Conservation (phyloP, 1,140 invertebrate species). For the Conopomorpha cramerella region DNA sequence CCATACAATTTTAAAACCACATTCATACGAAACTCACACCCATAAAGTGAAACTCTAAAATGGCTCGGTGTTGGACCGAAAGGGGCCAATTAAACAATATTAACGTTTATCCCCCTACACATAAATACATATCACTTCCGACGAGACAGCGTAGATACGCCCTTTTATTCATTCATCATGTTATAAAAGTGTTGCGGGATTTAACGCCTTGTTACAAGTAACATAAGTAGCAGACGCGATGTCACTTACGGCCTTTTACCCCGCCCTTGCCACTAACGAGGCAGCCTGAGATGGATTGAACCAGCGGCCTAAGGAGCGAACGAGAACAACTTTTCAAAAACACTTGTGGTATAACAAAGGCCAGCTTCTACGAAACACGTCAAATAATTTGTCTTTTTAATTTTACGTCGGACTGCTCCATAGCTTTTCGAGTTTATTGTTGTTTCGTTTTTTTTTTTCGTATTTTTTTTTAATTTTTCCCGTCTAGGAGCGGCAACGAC, state of each 20-base stretch:
- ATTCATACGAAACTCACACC: too few relatives aligned
- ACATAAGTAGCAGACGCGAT: conserved; percentile 48
- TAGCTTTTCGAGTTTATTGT: conserved; percentile 50
- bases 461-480: too few relatives aligned
- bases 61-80: too few relatives aligned
- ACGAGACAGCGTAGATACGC: conserved; percentile 29
- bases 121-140: conserved; percentile 47
- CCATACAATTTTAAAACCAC: too few relatives aligned
- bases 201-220: too few relatives aligned
- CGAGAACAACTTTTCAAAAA: conserved; percentile 55
- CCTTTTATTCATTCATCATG: conserved; percentile 47
- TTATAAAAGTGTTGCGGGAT: too few relatives aligned
- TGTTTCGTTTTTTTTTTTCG: too few relatives aligned
- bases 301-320: conserved; percentile 23
- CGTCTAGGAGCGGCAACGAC: too few relatives aligned
- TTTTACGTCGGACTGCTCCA: conserved; percentile 54
- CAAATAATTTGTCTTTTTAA: conserved; percentile 61
- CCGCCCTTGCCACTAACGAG: conserved; percentile 46
- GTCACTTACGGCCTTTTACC: conserved; percentile 48
- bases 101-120: conserved; percentile 40
- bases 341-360: conserved; percentile 60
- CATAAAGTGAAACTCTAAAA: too few relatives aligned
- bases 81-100: conserved; percentile 48
- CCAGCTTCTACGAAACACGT: conserved; percentile 55
- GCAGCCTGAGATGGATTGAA: conserved; percentile 32